A percentile compares a stretch with the other conserved stretches of the same genome.
These are phyloP conservation scores for Pinctada fucata DNA, from an alignment of 2,888 invertebrate species.

Conservation along the genomic window DNA sequence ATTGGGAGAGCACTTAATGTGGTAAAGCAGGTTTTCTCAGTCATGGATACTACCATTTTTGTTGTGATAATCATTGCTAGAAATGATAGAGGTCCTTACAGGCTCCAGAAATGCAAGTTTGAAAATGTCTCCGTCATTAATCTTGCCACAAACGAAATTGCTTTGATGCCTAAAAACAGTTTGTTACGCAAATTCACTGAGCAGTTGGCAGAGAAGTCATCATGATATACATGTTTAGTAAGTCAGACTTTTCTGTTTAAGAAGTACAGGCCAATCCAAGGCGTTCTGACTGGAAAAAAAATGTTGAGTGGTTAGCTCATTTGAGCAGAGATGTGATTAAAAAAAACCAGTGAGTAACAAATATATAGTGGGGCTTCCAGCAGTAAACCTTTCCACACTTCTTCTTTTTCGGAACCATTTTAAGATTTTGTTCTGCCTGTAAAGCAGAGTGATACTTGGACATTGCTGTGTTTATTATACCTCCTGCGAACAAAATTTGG, in stretches of 20 bases:
- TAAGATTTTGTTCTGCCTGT: too few relatives aligned
- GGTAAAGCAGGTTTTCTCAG: slow-evolving; percentile 3
- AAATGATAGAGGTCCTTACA: not conserved
- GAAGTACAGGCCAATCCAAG: too few relatives aligned
- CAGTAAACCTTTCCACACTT: too few relatives aligned
- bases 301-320: too few relatives aligned
- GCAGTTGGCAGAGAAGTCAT: not conserved
- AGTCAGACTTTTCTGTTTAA: too few relatives aligned
- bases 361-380: too few relatives aligned
- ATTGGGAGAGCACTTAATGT: slow-evolving; percentile 14
- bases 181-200: not conserved
- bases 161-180: not conserved
- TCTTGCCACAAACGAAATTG: not conserved
- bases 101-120: slow-evolving; percentile 10
- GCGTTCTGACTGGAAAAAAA: too few relatives aligned
- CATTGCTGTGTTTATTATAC: too few relatives aligned
- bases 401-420: too few relatives aligned
- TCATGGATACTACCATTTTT: not conserved
- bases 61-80: slow-evolving; percentile 5
- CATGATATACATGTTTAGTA: too few relatives aligned
- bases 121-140: slow-evolving; percentile 11
- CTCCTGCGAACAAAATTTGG: too few relatives aligned
- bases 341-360: not conserved
- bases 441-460: too few relatives aligned
- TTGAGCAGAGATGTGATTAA: not conserved